Base-by-base conservation (phyloP, 2,888 invertebrate genomes). In the Corythucha ciliata region DNA sequence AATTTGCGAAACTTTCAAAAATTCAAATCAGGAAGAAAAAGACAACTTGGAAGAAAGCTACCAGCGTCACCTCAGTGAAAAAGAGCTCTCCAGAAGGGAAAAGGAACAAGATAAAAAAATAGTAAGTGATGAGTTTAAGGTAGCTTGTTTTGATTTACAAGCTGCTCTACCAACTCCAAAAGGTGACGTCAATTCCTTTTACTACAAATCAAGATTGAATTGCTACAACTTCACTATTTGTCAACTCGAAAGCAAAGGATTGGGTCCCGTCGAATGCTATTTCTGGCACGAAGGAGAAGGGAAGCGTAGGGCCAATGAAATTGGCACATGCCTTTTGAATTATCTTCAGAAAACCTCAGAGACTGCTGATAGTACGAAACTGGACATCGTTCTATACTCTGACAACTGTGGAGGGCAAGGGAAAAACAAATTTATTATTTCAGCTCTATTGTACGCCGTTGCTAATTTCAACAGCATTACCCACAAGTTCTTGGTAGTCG, bases 91-190 rank as follows among this genome's bases (percentile, higher is more conserved):
- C 10, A 44, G 62, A 53, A 29, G 45, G 45, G 57, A 61, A 53
- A 64, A 64, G 57, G 59, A 48, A 25, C 46, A 20, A 42, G 63
- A 64, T 54, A 63, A 60, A 51, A 54, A 62, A 52, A 58, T 48
- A 49, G 6, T 36, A 42, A 55, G 42, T 20, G 51, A 40, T 29
- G 57, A 58, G 48, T 53, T 57, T 3, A 27, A 64, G 26, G 37
- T 55, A 44, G 61, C 60, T 34, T 59, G 58, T 20, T 66, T 59
- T 54, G 65, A 65, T 48, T 56, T 66, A 51, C 63, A 66, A 56
- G 64, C 65, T 33, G 64, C 64, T 4, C 57, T 66, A 44, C 63
- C 62, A 22, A 58, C 58, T 40, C 64, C 64, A 26, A 56, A 57
- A 37, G 63, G 64, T 22, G 56, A 64, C 54, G 57, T 60, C 33